Base-by-base conservation (phyloP, 2,888 invertebrate species). In the Ennomos erosarius region DNA sequence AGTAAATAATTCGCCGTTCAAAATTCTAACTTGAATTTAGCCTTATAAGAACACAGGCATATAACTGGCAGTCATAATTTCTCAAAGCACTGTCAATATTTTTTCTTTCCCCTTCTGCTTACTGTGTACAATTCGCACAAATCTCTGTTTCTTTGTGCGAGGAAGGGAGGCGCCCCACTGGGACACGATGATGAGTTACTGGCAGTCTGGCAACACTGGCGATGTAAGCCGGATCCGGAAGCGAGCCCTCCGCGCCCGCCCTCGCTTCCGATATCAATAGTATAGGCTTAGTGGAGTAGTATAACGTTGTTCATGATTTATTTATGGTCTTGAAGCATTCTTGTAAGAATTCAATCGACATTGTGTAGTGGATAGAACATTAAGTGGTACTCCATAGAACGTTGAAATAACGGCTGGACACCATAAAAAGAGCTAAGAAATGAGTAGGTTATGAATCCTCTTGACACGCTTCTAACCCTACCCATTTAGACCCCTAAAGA, bases 181-280 rank as follows among this genome's bases (percentile, higher is more conserved):
- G 65, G 88, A 67, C 74, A 78, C 90, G 90, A 90, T 90, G 90
- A 92, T 90, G 90, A 90, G 90, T 90, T 91, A 91, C 85, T 82
- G 81, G 63, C 67, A 73, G 73, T 37, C 75, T 65, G 68, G 76
- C 71, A 70, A 67, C 44, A 48, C 47, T 52, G 47, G 40, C 10
- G 35, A 33, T 34, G 67, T 73, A 74, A 76, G 78, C 80, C 84
- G 81, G 84, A 82, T 75, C 60, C 82, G 89, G 90, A 90, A 87
- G 87, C 87, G 82, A 81, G 85, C 85, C 87, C 87, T 88, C 87
- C 79, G 75, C 76, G 71, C 77, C 79, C 73, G 83, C 84, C 78
- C 86, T 79, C 68, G 73, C 87, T 87, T 90, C 90, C 91, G 90
- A 84, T 86, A 84, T 84, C 90, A 90, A 90, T 91, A 87, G 87